Percentiles rank a stretch among this genome's conserved stretches.
Conservation (phyloP, 2,113 vertebrate genomes). For the Crotalus tigris region DNA sequence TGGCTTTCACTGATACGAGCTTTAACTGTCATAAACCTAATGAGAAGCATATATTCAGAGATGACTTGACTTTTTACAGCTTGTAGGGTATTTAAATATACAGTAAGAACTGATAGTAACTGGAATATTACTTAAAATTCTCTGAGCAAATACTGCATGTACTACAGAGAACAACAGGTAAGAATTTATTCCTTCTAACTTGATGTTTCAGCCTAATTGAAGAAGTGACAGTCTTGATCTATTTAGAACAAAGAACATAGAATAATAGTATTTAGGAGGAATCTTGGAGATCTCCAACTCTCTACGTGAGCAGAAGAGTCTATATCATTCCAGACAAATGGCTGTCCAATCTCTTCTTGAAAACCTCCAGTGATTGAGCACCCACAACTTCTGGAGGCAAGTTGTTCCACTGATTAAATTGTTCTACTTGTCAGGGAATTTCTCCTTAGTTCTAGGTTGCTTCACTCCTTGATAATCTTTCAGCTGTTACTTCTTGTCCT, state of each 20-base stretch:
- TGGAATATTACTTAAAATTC: slow-evolving; percentile 12
- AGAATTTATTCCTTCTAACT: background rate
- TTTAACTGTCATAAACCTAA: slow-evolving; percentile 1
- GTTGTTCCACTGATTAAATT: too few species aligned
- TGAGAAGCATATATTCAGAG: background rate
- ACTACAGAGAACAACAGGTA: background rate
- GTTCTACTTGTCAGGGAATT: too few species aligned
- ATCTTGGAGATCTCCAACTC: too few species aligned
- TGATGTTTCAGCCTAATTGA: background rate
- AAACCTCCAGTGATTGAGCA: too few species aligned
- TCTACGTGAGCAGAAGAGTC: too few species aligned
- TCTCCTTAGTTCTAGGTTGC: too few species aligned
- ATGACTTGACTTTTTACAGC: background rate
- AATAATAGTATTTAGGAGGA: too few species aligned
- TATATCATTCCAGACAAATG: too few species aligned
- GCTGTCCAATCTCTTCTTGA: too few species aligned
- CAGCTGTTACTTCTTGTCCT: too few species aligned
- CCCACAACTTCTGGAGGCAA: too few species aligned
- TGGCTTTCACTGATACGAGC: background rate
- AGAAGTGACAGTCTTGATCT: background rate
- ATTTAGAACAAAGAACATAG: background rate
- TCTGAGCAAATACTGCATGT: background rate
- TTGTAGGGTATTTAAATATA: background rate
- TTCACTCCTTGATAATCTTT: too few species aligned
- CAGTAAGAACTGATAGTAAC: background rate